Evolutionary conservation across 2,888 invertebrate species (phyloP).

Genomic region (Calameuta pallipes): DNA sequence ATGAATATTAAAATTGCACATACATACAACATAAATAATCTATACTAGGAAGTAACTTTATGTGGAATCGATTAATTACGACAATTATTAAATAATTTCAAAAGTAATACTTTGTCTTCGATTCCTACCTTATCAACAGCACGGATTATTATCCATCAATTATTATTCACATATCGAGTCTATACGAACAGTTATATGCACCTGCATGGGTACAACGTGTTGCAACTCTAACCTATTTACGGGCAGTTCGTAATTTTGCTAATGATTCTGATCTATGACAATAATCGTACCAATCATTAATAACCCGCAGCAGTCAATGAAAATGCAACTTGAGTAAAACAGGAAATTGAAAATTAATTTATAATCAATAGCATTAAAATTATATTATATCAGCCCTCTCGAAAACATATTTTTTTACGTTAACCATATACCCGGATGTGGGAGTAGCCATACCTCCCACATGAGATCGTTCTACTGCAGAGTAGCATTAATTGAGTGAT

Average conservation of each 20-base stretch:
- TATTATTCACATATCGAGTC: neutral
- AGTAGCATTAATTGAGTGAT: constrained; percentile 25
- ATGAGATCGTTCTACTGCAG: neutral
- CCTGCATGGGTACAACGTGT: neutral
- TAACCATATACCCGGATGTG: neutral
- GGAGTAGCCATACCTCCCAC: neutral
- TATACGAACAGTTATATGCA: neutral
- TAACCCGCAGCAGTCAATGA: neutral
- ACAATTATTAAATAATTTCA: neutral
- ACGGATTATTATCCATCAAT: neutral
- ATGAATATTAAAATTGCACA: neutral
- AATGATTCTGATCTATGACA: neutral
- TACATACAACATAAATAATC: neutral
- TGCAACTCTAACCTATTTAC: neutral
- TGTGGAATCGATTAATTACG: neutral
- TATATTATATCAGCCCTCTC: neutral
- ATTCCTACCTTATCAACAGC: neutral
- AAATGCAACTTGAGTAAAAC: neutral
- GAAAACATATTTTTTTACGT: neutral
- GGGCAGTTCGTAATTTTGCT: neutral
- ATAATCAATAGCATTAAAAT: neutral
- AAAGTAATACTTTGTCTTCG: neutral
- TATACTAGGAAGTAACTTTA: neutral
- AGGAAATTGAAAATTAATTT: neutral
- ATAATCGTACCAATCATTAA: neutral